Base-by-base conservation (phyloP, 2,888 invertebrate species). In the Camponotus fellah region DNA sequence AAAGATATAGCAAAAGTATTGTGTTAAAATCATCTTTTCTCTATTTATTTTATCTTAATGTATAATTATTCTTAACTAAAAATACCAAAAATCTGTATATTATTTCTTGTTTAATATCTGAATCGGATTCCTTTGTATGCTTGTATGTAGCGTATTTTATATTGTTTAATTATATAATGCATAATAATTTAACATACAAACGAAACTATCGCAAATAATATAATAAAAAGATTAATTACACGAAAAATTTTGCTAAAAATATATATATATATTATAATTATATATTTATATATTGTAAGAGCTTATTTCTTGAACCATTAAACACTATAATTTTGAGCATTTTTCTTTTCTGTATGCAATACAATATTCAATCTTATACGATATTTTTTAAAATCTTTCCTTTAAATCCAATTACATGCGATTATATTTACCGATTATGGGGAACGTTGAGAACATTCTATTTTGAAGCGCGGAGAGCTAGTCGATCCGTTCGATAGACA, bases 401-500 rank as follows among this genome's bases (percentile, higher is more conserved):
- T 32, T 17, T 60, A 17, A 0, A 32, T 68, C 12, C 32, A 17
- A 56, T 65, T 76, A 9, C 34, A 64, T 14, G 32, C 62, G 34
- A 66, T 66, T 68, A 76, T 9, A 53, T 66, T 34, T 34, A 58
- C 1, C 72, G 17, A 71, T 79, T 80, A 40, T 60, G 37, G 69
- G 68, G 40, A 58, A n/a, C 34, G 34, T 69, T 60, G 60, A 60
- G 26, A 71, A 68, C 46, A 40, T 37, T 83, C 68, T 40, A 49
- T 77, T 40, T 76, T 68, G 68, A 32, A 14, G 40, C 87, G 21
- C 72, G 17, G 37, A 80, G 79, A 92, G 92, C 85, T 89, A 89
- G 86, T 89, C 91, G 92, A 92, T 91, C 87, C 92, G 90, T 93
- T 93, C 94, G 93, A 94, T 94, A 93, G 92, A 91, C 92, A 93